Base-by-base conservation (phyloP, 2,797 vertebrate genomes). In the Enteromius fasciolatus region DNA sequence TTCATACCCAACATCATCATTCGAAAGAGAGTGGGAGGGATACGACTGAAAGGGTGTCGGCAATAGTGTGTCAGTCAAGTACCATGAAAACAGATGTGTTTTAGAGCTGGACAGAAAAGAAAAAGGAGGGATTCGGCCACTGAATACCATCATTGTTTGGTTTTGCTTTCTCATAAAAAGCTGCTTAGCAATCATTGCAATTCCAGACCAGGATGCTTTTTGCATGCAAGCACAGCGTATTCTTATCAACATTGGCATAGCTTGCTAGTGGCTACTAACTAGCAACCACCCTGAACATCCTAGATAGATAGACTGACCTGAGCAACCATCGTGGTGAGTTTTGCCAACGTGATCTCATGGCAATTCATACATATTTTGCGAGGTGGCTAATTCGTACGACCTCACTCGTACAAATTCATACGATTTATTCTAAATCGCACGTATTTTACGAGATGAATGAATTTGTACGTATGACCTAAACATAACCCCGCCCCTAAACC, bases 21-120 rank as follows among this genome's bases (percentile, higher is more conserved):
- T 52, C 25, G 25, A 61, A 83, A 83, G 67, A 77, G 74, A 83
- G 81, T 83, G 81, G 81, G 81, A 61, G 81, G 81, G 28, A 77
- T 68, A 31, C 74, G 25, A 46, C 66, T 83, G 74, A 83, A 83
- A 69, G 81, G 72, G 52, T 77, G 81, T 44, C 69, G 39, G 81
- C 74, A 77, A 83, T 77, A 25, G 52, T 75, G 78, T 76, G 83
- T 80, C 83, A 76, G 28, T 76, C 85, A 83, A 76, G 64, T 64
- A 76, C 77, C 67, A 12, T 85, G 68, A 80, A 86, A 86, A 85
- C 87, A 88, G 83, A 86, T 88, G 83, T 85, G 79, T 80, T 79
- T 84, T 59, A 67, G 67, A 57, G 80, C 72, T 76, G 61, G 48
- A 82, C 80, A 69, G 64, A 59, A 10, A 46, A 36, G 70, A 28